Evolutionary conservation across 2,888 invertebrate genomes (phyloP).

Genomic region (Andrena hattorfiana): DNA sequence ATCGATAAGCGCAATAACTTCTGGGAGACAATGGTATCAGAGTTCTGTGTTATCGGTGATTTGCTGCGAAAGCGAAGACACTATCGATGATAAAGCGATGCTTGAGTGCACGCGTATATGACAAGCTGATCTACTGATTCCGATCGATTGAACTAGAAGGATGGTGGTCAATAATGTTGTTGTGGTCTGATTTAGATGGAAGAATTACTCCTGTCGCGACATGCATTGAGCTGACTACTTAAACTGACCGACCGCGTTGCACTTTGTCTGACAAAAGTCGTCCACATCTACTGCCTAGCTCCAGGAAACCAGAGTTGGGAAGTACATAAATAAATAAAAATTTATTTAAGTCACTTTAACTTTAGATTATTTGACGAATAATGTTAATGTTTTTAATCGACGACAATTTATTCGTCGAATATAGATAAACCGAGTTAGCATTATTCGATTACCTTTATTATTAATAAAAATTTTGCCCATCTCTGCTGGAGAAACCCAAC

Average conservation of each 20-base stretch:
- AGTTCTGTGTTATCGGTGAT: not conserved
- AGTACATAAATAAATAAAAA: too few species aligned
- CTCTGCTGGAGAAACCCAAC: too few species aligned
- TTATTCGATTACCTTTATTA: too few species aligned
- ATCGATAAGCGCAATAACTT: not conserved
- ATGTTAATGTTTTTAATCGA: too few species aligned
- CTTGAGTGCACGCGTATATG: constrained; percentile 2
- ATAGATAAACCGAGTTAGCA: too few species aligned
- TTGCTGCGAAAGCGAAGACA: not conserved
- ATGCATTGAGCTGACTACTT: constrained; percentile 27
- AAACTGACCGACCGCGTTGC: not conserved
- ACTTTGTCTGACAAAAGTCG: constrained; percentile 22
- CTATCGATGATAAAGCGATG: not conserved
- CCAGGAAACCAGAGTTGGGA: not conserved
- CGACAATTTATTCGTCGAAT: too few species aligned
- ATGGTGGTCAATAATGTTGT: constrained; percentile 25
- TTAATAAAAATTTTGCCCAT: too few species aligned
- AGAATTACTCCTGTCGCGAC: constrained; percentile 17
- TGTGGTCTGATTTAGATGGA: constrained; percentile 18
- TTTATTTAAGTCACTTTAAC: too few species aligned
- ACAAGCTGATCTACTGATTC: constrained; percentile 1
- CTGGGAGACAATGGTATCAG: not conserved
- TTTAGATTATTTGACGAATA: too few species aligned
- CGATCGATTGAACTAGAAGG: constrained; percentile 13
- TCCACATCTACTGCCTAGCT: constrained; percentile 18